phyloP scores from a whole-genome alignment of 2,797 vertebrate species.

The Anolis apletophallus region DNA sequence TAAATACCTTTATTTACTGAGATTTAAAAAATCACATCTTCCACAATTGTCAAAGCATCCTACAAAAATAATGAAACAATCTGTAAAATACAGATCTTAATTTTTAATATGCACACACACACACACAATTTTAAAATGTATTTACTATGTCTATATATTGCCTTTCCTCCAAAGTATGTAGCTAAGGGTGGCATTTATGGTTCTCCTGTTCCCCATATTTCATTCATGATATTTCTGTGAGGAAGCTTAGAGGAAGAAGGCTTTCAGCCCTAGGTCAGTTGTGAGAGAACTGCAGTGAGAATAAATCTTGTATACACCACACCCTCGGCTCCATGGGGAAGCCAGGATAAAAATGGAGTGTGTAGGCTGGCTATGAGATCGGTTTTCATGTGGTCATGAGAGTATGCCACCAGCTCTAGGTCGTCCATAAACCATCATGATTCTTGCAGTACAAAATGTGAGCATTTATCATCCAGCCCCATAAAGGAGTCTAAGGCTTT shows the following conservation, averaged over 20 bases:
- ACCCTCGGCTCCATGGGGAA: neutral
- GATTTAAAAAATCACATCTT: neutral
- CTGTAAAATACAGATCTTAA: neutral
- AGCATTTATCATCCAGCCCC: constrained; percentile 9
- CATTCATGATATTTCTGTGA: neutral
- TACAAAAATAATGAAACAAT: neutral
- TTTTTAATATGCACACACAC: neutral
- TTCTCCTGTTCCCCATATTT: neutral
- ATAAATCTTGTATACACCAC: neutral
- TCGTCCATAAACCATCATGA: neutral
- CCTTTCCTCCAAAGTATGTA: neutral
- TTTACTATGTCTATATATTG: neutral
- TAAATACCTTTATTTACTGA: neutral
- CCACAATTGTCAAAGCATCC: neutral
- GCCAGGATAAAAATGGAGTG: neutral
- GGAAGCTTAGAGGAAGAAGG: neutral
- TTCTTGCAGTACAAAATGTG: neutral
- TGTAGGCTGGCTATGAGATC: neutral
- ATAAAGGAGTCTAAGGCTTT: neutral
- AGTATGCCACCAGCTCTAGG: neutral
- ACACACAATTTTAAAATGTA: neutral
- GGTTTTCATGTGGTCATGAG: neutral
- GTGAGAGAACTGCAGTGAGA: neutral
- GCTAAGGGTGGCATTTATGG: neutral
- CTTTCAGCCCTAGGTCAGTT: neutral